Evolutionary conservation across 2,797 vertebrate genomes (phyloP).

Genomic region (Dryobates pubescens): DNA sequence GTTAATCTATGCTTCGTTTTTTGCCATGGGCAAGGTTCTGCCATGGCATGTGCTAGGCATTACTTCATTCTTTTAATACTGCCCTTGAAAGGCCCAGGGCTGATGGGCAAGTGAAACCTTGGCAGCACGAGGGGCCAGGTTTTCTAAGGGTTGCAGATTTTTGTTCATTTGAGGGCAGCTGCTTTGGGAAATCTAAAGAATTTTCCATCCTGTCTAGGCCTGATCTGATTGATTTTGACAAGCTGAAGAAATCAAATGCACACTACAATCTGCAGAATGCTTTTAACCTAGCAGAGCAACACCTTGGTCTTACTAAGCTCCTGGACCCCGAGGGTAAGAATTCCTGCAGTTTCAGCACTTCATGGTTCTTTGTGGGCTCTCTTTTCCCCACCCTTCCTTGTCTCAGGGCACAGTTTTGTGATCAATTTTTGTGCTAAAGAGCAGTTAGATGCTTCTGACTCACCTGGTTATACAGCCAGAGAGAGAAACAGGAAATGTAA

Average conservation of each 20-base stretch:
- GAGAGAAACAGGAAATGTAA: neutral
- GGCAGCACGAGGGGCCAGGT: neutral
- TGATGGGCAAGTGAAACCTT: neutral
- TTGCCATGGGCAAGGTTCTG: neutral
- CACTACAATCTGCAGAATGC: constrained; percentile 98
- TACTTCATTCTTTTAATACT: neutral
- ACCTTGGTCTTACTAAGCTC: constrained; percentile 94
- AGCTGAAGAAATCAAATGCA: constrained; percentile 96
- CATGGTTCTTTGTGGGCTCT: neutral
- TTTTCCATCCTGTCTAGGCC: constrained; percentile 79
- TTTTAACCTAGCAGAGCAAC: constrained; percentile 95
- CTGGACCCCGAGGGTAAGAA: constrained; percentile 92
- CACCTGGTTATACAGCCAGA: neutral
- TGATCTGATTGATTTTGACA: constrained; percentile 97
- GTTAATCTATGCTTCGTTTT: neutral
- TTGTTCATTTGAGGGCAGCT: neutral
- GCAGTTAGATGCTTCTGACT: constrained; percentile 10
- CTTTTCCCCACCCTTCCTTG: neutral
- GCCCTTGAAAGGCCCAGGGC: neutral
- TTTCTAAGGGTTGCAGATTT: neutral
- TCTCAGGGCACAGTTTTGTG: neutral
- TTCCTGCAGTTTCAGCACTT: constrained; percentile 15
- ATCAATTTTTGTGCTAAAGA: neutral
- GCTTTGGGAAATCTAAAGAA: constrained; percentile 25
- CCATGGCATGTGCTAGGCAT: neutral